Base-by-base conservation (phyloP, 2,797 vertebrate species). In the Urophycis tenuis region DNA sequence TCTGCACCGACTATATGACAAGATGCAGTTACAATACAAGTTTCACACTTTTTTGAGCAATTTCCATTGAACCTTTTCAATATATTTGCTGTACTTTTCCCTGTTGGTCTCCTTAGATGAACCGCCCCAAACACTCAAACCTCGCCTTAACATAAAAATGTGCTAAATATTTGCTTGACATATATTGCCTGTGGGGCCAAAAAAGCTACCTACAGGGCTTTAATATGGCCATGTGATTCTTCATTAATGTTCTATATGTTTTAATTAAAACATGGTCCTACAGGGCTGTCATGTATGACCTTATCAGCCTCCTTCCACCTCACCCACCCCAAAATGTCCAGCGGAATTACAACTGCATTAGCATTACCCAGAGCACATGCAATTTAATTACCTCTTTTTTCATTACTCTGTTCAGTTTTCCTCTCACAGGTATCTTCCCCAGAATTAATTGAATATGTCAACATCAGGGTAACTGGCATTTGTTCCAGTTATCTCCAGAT, bases 261-360 rank as follows among this genome's bases (percentile, higher is more conserved):
- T 85, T 86, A 87, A 91, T 90, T 90, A 90, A 86, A 81, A 86
- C 49, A 17, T 82, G 87, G 84, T 73, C 81, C 88, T 85, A 85
- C 85, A 87, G 81, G 77, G 78, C 84, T 90, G 89, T 89, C 89
- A 89, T 79, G 77, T 78, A 69, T 91, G 91, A 91, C 92, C 91
- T 93, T 92, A 90, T 86, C 82, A 87, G 83, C 86, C 81, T 77
- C 78, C 78, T 77, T 81, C 79, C 75, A 76, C 81, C 74, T 82
- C 49, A 64, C 53, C 75, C 79, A 80, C n/a, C 73, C 77, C 75
- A 77, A 72, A 35, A 71, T 22, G 69, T 31, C 30, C 29, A 32
- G 29, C 17, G 29, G 67, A 71, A 33, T 32, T 32, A 71, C 15
- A 8, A 22, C 69, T 31, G 53, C 72, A 80, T 82, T 79, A 81